phyloP scores from a whole-genome alignment of 2,113 vertebrate genomes.

The Syngnathus scovelli region DNA sequence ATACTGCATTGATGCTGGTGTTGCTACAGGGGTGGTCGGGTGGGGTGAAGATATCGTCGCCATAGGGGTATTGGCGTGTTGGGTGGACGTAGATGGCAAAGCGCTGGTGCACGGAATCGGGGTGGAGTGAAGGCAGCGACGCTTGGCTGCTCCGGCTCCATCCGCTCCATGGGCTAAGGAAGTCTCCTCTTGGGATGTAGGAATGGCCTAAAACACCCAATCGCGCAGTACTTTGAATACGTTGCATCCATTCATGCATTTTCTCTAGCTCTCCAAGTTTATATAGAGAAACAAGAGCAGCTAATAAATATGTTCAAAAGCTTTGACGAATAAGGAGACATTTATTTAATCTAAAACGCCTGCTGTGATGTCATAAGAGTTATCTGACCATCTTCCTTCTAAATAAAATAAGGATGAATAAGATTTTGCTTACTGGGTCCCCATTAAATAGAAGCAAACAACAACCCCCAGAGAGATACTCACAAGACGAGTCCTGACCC shows the following conservation, averaged over 20 bases:
- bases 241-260: background rate
- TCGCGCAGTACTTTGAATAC: background rate
- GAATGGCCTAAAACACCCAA: constrained; percentile 70
- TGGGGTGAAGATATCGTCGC: background rate
- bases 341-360: background rate
- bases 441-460: background rate
- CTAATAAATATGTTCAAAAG: background rate
- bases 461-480: constrained; percentile 37
- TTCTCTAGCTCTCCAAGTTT: background rate
- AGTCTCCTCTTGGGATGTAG: constrained; percentile 63
- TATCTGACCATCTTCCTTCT: background rate
- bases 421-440: background rate
- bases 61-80: constrained; percentile 8
- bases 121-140: constrained; percentile 72
- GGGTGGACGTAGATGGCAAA: constrained; percentile 7
- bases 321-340: background rate
- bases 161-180: constrained; percentile 76
- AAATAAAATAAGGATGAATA: background rate
- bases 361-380: background rate
- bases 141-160: constrained; percentile 80
- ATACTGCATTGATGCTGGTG: constrained; percentile 12
- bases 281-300: background rate
- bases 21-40: background rate
- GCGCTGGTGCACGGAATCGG: constrained; percentile 1
- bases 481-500: constrained; percentile 87